Evolutionary conservation across 2,888 invertebrate genomes (phyloP).

Genomic region (Heliconius ismenius): DNA sequence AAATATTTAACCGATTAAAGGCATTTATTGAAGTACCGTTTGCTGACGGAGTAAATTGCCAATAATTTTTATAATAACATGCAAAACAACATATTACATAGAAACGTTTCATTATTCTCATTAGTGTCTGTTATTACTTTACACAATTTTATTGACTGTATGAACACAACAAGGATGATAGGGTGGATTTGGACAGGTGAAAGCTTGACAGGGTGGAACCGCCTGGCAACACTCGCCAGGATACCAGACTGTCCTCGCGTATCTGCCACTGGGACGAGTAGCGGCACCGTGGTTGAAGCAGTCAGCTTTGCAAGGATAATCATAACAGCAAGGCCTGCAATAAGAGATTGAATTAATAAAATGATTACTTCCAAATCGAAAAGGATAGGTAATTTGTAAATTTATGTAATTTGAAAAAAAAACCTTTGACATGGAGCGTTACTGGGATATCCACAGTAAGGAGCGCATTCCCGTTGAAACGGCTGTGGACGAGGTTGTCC

Average conservation of each 20-base stretch:
- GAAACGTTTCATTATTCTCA: background rate
- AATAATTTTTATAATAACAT: background rate
- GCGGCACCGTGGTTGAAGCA: constrained; percentile 76
- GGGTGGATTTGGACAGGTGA: constrained; percentile 74
- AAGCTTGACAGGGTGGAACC: constrained; percentile 73
- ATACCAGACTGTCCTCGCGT: constrained; percentile 72
- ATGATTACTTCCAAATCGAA: background rate
- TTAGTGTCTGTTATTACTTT: constrained; percentile 6
- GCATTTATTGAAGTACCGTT: constrained; percentile 32
- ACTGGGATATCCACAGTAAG: constrained; percentile 59
- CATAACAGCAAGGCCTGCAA: constrained; percentile 74
- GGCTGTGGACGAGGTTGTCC: constrained; percentile 75
- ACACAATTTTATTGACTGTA: constrained; percentile 72
- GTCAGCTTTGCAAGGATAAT: constrained; percentile 74
- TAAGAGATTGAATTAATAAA: background rate
- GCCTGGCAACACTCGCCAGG: constrained; percentile 71
- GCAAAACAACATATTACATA: background rate
- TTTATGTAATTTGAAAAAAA: background rate
- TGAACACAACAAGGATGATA: constrained; percentile 73
- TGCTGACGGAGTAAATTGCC: background rate
- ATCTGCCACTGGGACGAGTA: constrained; percentile 73
- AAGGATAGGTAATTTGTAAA: background rate
- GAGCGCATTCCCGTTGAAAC: constrained; percentile 59
- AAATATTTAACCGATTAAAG: constrained; percentile 32
- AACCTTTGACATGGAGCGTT: constrained; percentile 67